A percentile compares a stretch with the other conserved stretches of the same genome.
Evolutionary conservation across 37 sponge, comb jelly and placozoan genomes (phyloP).

Genomic region (Aphrocallistes beatrix): DNA sequence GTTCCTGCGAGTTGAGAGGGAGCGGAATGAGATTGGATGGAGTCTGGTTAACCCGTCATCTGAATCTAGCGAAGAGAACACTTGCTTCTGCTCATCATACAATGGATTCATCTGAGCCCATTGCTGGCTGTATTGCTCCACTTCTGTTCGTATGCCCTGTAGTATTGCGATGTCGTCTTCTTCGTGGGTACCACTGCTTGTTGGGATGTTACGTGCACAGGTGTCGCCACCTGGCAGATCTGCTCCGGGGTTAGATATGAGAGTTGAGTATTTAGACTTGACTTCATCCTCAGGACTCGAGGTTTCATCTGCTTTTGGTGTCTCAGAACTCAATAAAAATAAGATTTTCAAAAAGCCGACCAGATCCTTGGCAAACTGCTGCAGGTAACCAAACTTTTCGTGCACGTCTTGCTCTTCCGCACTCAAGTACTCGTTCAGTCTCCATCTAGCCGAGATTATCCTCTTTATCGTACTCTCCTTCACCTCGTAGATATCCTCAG

Average conservation of each 20-base stretch:
- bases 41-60: not conserved
- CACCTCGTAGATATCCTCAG: not conserved
- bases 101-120: not conserved
- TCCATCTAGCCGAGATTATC: not conserved
- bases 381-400: not conserved
- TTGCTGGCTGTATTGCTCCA: not conserved
- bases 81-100: not conserved
- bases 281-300: not conserved
- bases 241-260: not conserved
- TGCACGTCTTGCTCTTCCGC: not conserved
- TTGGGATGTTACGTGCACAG: not conserved
- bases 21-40: not conserved
- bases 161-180: not conserved
- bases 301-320: not conserved
- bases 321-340: not conserved
- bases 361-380: not conserved
- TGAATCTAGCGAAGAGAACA: not conserved
- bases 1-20: not conserved
- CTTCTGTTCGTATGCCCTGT: not conserved
- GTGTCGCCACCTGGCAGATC: not conserved
- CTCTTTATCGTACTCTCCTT: constrained; percentile 7
- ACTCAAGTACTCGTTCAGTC: not conserved
- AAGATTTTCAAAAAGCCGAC: not conserved
- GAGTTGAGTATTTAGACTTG: not conserved
- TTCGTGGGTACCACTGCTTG: not conserved